These are phyloP conservation scores for Merodon equestris DNA, from an alignment of 2,888 invertebrate species.

Conservation along the genomic window DNA sequence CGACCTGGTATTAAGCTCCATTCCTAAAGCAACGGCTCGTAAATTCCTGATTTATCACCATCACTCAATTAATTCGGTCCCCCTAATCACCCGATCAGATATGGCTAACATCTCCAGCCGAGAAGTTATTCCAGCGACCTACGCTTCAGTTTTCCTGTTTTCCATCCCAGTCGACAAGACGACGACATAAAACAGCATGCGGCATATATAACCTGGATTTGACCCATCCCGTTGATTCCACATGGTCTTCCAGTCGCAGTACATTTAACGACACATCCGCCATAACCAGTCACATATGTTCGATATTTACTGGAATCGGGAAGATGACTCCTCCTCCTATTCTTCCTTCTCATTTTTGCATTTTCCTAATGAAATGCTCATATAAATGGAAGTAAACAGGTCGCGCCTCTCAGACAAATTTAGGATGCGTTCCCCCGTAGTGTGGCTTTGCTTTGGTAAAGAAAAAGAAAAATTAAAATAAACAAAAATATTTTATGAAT, in stretches of 20 bases:
- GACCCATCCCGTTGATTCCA: neutral
- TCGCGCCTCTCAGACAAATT: slow-evolving; percentile 42
- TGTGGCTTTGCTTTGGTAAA: slow-evolving; percentile 61
- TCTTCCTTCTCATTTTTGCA: slow-evolving; percentile 1
- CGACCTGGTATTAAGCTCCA: no score
- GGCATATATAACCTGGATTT: neutral
- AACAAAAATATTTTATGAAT: neutral
- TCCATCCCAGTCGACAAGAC: no score
- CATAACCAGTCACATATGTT: neutral
- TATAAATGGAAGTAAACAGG: slow-evolving; percentile 50
- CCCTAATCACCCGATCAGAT: no score
- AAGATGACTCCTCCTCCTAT: neutral
- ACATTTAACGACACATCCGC: no score
- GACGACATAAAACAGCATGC: neutral
- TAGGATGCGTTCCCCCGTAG: slow-evolving; percentile 58
- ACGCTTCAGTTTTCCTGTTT: neutral
- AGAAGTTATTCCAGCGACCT: no score
- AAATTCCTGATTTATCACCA: no score
- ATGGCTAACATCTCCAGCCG: no score
- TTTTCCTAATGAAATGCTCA: slow-evolving; percentile 29
- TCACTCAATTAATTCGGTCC: slow-evolving; percentile 1
- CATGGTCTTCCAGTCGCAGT: neutral
- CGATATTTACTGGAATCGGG: neutral
- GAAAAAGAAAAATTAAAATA: no score
- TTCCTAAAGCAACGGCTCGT: no score